phyloP scores from a whole-genome alignment of 2,888 invertebrate genomes.

The Hyposoter didymator region DNA sequence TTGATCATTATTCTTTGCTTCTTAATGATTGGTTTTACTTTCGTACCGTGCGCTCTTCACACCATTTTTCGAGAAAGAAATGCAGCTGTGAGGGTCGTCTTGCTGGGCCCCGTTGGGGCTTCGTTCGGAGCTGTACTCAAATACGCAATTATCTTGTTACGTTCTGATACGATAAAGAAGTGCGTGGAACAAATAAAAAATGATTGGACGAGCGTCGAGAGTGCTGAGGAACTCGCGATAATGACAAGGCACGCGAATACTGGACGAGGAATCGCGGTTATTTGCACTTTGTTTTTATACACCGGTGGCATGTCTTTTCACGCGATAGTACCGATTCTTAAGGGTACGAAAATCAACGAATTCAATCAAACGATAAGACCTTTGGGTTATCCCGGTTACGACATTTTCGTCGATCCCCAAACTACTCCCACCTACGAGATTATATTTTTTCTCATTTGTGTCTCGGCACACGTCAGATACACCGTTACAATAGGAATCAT shows the following conservation, averaged over 20 bases:
- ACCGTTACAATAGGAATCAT: conserved; percentile 52
- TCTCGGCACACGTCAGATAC: conserved; percentile 33
- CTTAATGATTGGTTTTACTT: conserved; percentile 14
- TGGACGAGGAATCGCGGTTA: conserved; percentile 40
- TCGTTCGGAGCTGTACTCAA: conserved; percentile 26
- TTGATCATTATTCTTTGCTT: conserved; percentile 6
- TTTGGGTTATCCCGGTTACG: conserved; percentile 65
- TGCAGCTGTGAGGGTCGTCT: not conserved
- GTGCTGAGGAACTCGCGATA: conserved; percentile 58
- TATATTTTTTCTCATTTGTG: conserved; percentile 58
- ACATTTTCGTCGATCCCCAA: conserved; percentile 67
- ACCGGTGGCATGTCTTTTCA: conserved; percentile 50
- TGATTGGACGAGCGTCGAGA: conserved; percentile 62
- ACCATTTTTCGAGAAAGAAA: conserved; percentile 48
- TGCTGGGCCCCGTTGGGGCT: conserved; percentile 45
- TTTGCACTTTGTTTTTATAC: conserved; percentile 55
- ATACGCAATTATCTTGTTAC: conserved; percentile 33
- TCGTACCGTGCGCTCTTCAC: conserved; percentile 40
- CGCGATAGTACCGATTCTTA: conserved; percentile 49
- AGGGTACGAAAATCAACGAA: conserved; percentile 31
- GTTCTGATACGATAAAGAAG: conserved; percentile 29
- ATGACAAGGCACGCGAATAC: conserved; percentile 51
- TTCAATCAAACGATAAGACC: conserved; percentile 48
- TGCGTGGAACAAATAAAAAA: conserved; percentile 49
- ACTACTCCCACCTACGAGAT: conserved; percentile 71